These are phyloP conservation scores for Zosterops hypoxanthus DNA, from an alignment of 2,113 vertebrate species.

Conservation along the genomic window DNA sequence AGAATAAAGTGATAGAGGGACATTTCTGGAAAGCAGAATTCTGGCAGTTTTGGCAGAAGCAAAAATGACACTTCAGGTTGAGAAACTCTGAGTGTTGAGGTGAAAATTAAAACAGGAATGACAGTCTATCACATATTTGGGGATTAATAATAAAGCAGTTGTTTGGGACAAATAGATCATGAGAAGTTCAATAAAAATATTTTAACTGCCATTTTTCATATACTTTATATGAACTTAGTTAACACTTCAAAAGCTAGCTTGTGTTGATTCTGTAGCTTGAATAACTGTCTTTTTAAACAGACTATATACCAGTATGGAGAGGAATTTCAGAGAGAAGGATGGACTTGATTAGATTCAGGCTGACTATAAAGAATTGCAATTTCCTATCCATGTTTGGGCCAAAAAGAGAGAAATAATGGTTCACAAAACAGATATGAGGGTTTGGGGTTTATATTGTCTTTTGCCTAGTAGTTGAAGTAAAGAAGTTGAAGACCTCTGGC, in stretches of 20 bases:
- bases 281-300: not conserved
- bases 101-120: not conserved
- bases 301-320: not conserved
- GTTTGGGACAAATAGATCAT: not conserved
- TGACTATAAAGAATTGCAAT: not conserved
- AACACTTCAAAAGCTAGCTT: not conserved
- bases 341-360: not conserved
- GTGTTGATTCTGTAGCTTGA: not conserved
- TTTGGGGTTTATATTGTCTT: not conserved
- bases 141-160: not conserved
- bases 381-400: not conserved
- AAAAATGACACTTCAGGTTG: not conserved
- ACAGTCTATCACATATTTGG: fast-evolving
- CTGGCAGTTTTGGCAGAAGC: not conserved
- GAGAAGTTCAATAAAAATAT: not conserved
- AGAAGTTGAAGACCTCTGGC: not conserved
- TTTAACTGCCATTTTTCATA: not conserved
- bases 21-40: not conserved
- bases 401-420: not conserved
- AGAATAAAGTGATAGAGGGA: not conserved
- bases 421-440: not conserved
- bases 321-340: not conserved
- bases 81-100: not conserved
- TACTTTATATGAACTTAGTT: not conserved
- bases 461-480: not conserved